A percentile compares a stretch with the other conserved stretches of the same genome.
These are phyloP conservation scores for Rosalia funebris DNA, from an alignment of 2,888 invertebrate species.

Conservation along the genomic window DNA sequence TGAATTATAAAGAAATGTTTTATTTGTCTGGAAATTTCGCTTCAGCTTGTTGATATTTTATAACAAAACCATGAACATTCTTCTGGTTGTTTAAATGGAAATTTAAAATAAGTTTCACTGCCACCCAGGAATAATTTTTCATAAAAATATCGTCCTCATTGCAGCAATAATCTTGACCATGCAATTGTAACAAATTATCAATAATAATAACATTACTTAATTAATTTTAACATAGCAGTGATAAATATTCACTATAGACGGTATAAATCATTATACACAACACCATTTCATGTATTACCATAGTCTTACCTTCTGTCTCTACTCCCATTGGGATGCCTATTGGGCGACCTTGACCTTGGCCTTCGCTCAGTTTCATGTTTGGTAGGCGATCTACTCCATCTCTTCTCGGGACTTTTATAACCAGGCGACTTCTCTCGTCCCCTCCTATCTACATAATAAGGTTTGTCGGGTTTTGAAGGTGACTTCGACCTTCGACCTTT, in stretches of 20 bases:
- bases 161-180: neutral
- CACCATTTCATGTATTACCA: neutral
- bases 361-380: conserved; percentile 10
- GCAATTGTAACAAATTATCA: neutral
- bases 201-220: no score
- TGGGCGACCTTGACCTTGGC: conserved; percentile 12
- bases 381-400: conserved; percentile 14
- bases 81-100: no score
- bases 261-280: no score
- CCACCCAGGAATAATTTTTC: neutral
- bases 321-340: neutral
- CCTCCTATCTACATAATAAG: conserved; percentile 8
- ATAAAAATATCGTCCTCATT: neutral
- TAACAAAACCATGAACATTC: no score
- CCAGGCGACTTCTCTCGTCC: conserved; percentile 4
- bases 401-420: conserved; percentile 6
- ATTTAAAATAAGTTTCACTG: neutral
- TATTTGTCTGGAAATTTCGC: no score
- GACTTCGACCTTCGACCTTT: conserved; percentile 2
- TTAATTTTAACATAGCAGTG: no score
- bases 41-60: no score
- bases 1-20: no score
- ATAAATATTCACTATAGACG: neutral
- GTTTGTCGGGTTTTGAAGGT: neutral
- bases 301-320: neutral